These are phyloP conservation scores for Etheostoma nigrum DNA, from an alignment of 2,797 vertebrate species.

Conservation along the genomic window DNA sequence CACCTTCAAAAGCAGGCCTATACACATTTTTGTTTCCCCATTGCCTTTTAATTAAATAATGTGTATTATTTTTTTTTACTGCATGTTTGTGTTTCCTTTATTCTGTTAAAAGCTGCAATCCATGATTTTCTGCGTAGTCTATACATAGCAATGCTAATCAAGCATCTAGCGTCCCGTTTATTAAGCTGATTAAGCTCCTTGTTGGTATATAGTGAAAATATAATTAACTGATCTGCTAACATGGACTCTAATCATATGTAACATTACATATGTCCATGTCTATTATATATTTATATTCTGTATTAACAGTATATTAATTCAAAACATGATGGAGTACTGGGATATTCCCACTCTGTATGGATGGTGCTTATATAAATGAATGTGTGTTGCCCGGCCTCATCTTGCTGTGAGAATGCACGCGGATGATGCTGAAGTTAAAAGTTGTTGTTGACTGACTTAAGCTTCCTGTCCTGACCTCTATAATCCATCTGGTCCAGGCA, in stretches of 20 bases:
- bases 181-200: no score
- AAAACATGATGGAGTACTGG: background rate
- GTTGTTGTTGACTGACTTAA: background rate
- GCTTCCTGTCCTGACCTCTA: constrained; percentile 13
- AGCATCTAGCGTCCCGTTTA: no score
- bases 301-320: no score
- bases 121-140: background rate
- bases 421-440: constrained; percentile 6
- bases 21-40: background rate
- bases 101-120: background rate
- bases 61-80: background rate
- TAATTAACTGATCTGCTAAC: no score
- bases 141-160: background rate
- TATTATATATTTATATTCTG: background rate
- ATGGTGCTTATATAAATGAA: background rate
- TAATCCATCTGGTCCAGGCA: background rate
- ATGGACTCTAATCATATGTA: background rate
- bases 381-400: background rate
- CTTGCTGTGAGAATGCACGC: background rate
- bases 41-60: background rate
- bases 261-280: background rate
- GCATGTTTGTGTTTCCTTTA: background rate
- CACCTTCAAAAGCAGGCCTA: background rate
- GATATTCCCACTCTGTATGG: background rate
- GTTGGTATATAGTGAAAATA: no score